Evolutionary conservation across 2,888 invertebrate genomes (phyloP), one percentile per base, ranked within the genome.

Genomic region (Nowickia ferox): DNA sequence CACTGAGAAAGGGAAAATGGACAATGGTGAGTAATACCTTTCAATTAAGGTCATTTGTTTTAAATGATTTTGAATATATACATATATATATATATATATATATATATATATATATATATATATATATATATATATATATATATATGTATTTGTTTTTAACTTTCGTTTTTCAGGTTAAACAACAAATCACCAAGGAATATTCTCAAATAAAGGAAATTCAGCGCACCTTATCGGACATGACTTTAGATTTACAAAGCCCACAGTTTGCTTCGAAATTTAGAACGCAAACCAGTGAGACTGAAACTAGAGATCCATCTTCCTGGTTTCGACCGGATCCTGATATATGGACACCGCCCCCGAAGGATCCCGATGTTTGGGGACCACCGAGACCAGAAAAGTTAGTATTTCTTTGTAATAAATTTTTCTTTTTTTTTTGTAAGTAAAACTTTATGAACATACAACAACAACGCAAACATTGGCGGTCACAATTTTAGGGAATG

Each of bases 341-440:
- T 90, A 95, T 97, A 57, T 97, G 97, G 96, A 95, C 95, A 4
- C 95, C 95, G 44, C 94, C 95, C 13, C 94, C 95, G 87, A 92
- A 91, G 82, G 97, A 97, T 93, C 96, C 96, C 53, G 96, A 96
- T 92, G 96, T 97, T 3, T 98, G 98, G 98, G 97, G 97, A 9
- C 95, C 97, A 40, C 95, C 96, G n/a, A 96, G 96, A 78, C 96
- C 95, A 78, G 95, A 95, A 91, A 96, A 96, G 93, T 96, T 95
- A 95, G 94, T 90, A 38, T 40, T n/a, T 44, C 42, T n/a, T n/a
- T n/a, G n/a, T n/a, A n/a, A n/a, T n/a, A n/a, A n/a, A n/a, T n/a
- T n/a, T n/a, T n/a, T n/a, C n/a, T n/a, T n/a, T n/a, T n/a, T n/a
- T n/a, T n/a, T n/a, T n/a, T n/a, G n/a, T n/a, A n/a, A n/a, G n/a